Conservation (phyloP, 1,140 invertebrate species). For the Aplysia californica region DNA sequence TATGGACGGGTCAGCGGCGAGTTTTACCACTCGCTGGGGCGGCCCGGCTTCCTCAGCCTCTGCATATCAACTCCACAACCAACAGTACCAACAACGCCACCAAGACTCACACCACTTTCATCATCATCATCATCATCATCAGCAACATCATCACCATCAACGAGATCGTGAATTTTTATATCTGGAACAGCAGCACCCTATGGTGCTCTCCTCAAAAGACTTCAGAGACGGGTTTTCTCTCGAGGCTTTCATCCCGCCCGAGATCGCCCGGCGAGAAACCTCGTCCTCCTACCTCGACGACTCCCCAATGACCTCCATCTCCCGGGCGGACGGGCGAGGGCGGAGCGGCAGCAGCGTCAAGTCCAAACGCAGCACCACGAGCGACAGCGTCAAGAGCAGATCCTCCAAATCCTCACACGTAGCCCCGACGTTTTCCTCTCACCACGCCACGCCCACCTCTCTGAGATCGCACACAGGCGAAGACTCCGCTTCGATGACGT, state of each 20-base stretch:
- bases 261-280: slow-evolving; percentile 14
- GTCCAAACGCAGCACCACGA: background rate
- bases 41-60: too few species aligned
- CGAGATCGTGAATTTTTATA: too few species aligned
- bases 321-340: too few species aligned
- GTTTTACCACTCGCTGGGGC: too few species aligned
- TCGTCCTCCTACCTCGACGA: background rate
- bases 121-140: too few species aligned
- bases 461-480: background rate
- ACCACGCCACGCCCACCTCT: background rate
- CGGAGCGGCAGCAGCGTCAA: background rate
- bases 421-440: too few species aligned
- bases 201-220: slow-evolving; percentile 28
- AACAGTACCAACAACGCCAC: background rate
- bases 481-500: background rate
- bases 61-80: too few species aligned
- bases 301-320: background rate
- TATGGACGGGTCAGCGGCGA: background rate
- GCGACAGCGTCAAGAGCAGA: slow-evolving; percentile 4
- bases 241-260: slow-evolving; percentile 34
- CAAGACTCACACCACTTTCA: too few species aligned
- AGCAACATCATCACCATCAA: too few species aligned
- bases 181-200: slow-evolving; percentile 26
- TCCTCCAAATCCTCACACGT: background rate
- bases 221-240: slow-evolving; percentile 36